Percentiles rank a stretch among this genome's conserved stretches.
Conservation (phyloP, 2,888 invertebrate species). For the Temnothorax unifasciatus region DNA sequence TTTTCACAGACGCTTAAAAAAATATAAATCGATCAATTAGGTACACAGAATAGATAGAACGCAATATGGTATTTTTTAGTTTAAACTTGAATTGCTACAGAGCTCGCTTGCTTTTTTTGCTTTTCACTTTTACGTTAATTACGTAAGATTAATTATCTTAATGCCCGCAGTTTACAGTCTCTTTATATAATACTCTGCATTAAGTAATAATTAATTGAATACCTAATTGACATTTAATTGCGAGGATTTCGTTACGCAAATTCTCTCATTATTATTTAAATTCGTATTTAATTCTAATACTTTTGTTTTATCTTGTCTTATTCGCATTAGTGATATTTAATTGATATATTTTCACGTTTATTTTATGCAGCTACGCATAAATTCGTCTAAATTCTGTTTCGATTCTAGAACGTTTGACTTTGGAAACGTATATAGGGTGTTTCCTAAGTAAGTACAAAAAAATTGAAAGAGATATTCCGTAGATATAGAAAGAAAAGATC, state of each 20-base stretch:
- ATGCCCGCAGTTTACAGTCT: not conserved
- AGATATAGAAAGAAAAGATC: too few relatives aligned
- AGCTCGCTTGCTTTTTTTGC: not conserved
- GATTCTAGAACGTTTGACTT: not conserved
- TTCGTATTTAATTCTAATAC: not conserved
- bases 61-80: not conserved
- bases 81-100: not conserved
- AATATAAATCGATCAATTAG: not conserved
- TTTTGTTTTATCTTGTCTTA: not conserved
- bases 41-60: not conserved
- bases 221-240: not conserved
- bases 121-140: not conserved
- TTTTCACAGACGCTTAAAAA: not conserved
- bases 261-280: not conserved
- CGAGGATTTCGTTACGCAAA: not conserved
- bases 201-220: not conserved
- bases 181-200: not conserved
- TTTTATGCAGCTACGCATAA: not conserved
- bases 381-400: not conserved
- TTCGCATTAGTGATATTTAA: not conserved
- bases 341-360: not conserved
- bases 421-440: not conserved
- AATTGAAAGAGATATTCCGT: too few relatives aligned
- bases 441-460: too few relatives aligned
- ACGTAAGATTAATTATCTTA: conserved; percentile 14